Evolutionary conservation across 2,113 vertebrate species (phyloP).

Genomic region (Perca flavescens): DNA sequence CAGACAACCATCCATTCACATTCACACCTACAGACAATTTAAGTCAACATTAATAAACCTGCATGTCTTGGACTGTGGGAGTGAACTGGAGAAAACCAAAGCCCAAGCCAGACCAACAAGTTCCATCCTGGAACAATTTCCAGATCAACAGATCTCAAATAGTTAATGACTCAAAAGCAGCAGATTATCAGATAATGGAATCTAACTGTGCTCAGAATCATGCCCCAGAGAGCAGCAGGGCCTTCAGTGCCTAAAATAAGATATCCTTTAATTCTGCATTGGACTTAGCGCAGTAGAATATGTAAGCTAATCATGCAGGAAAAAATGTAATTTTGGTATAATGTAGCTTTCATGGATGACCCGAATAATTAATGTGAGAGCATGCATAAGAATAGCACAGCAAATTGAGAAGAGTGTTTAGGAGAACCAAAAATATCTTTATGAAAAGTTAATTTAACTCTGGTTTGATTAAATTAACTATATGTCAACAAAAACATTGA

Average conservation of each 20-base stretch:
- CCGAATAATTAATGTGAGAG: not conserved
- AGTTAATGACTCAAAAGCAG: conserved; percentile 44
- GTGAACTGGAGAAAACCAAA: too few species aligned
- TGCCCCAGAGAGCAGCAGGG: conserved; percentile 38
- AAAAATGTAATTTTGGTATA: not conserved
- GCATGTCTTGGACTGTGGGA: too few species aligned
- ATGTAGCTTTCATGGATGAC: conserved; percentile 6
- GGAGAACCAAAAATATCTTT: not conserved
- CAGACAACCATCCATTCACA: too few species aligned
- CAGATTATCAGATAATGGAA: conserved; percentile 76
- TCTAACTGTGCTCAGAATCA: conserved; percentile 60
- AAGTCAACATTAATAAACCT: too few species aligned
- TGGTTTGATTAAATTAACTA: not conserved
- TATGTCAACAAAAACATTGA: not conserved
- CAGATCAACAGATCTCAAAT: conserved; percentile 63
- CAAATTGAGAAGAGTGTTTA: not conserved
- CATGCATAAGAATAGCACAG: not conserved
- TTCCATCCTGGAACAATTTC: not conserved
- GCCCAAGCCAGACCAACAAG: too few species aligned
- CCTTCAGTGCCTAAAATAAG: conserved; percentile 44
- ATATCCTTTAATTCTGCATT: conserved; percentile 47
- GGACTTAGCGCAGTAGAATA: conserved; percentile 23
- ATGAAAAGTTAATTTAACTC: not conserved
- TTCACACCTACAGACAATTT: too few species aligned
- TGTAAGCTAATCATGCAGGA: not conserved